These are phyloP conservation scores for Tyria jacobaeae DNA, from an alignment of 2,888 invertebrate species.

Conservation along the genomic window DNA sequence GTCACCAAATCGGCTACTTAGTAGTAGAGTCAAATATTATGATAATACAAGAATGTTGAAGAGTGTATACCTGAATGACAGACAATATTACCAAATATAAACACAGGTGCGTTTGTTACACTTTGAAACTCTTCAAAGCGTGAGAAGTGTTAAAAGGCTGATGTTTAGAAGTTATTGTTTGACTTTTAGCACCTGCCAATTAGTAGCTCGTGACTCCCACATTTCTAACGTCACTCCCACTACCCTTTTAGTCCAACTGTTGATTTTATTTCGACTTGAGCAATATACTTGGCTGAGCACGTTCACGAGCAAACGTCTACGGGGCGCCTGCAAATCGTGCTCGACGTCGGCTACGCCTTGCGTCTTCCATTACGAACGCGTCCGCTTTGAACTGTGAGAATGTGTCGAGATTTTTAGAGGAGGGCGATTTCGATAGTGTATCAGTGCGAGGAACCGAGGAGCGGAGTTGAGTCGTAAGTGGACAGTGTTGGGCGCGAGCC, in stretches of 20 bases:
- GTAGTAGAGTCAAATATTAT: constrained; percentile 13
- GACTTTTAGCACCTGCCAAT: constrained; percentile 61
- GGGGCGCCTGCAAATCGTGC: constrained; percentile 59
- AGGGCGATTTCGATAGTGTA: constrained; percentile 63
- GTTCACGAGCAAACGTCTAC: constrained; percentile 45
- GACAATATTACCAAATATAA: constrained; percentile 64
- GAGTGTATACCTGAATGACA: constrained; percentile 34
- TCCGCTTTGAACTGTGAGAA: constrained; percentile 58
- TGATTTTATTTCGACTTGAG: constrained; percentile 26
- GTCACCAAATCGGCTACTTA: not conserved
- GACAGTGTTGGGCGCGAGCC: constrained; percentile 63
- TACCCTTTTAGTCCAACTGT: constrained; percentile 6
- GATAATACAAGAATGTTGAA: constrained; percentile 34
- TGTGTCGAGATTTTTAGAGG: constrained; percentile 60
- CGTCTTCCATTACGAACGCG: constrained; percentile 43
- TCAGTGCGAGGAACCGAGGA: constrained; percentile 49
- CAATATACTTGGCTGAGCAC: constrained; percentile 28
- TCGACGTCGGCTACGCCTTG: constrained; percentile 57
- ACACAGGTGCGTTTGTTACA: constrained; percentile 65
- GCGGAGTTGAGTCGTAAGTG: constrained; percentile 31
- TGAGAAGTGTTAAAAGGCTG: constrained; percentile 68
- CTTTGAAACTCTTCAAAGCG: constrained; percentile 60
- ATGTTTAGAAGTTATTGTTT: constrained; percentile 57
- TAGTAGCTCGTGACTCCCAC: constrained; percentile 57
- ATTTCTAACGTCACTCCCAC: constrained; percentile 40